These are phyloP conservation scores for Papilio glaucus DNA, from an alignment of 1,140 invertebrate species.

Conservation along the genomic window DNA sequence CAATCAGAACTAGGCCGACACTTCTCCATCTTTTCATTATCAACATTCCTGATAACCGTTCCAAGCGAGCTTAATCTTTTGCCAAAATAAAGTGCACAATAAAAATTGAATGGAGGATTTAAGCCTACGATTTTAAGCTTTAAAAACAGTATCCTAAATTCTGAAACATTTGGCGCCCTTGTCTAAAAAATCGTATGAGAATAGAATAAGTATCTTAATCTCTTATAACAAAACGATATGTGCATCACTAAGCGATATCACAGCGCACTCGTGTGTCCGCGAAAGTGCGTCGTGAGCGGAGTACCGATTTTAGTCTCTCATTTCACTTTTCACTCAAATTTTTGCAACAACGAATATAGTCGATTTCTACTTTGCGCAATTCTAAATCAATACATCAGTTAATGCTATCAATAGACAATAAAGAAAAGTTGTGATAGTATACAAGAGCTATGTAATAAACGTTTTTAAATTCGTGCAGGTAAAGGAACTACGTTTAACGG, in stretches of 20 bases:
- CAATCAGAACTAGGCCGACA: too few relatives aligned
- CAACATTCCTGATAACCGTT: too few relatives aligned
- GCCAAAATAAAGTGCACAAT: too few relatives aligned
- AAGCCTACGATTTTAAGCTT: neutral
- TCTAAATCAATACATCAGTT: slow-evolving; percentile 13
- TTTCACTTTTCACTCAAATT: slow-evolving; percentile 55
- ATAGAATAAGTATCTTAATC: slow-evolving; percentile 6
- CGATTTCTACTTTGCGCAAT: slow-evolving; percentile 45
- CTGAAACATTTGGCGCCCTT: too few relatives aligned
- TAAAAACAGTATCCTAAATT: neutral
- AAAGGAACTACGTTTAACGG: neutral
- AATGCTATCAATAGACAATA: slow-evolving; percentile 4
- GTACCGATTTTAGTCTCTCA: slow-evolving; percentile 44
- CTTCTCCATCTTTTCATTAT: too few relatives aligned
- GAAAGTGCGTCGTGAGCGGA: slow-evolving; percentile 54
- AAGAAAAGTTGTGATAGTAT: neutral
- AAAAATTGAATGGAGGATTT: too few relatives aligned
- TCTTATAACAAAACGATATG: neutral
- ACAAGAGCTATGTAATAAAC: neutral
- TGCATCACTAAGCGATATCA: slow-evolving; percentile 35
- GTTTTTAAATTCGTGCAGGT: neutral
- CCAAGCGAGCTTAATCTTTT: too few relatives aligned
- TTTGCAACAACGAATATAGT: slow-evolving; percentile 46
- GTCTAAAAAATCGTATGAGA: neutral
- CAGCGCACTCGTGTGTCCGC: slow-evolving; percentile 35